Evolutionary conservation across 2,113 vertebrate genomes (phyloP).

Genomic region (Xenopus laevis): DNA sequence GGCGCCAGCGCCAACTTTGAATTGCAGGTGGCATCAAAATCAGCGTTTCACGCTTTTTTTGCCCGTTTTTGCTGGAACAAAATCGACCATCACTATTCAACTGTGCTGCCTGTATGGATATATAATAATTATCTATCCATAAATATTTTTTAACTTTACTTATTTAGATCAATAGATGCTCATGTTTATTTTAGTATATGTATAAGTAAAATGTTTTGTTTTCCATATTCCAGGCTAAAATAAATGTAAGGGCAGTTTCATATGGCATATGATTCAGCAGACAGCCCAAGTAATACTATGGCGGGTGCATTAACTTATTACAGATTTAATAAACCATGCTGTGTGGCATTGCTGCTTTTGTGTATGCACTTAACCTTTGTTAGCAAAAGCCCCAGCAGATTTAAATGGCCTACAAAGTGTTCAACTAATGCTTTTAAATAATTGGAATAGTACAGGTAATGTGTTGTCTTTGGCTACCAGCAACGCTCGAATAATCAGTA

Average conservation of each 20-base stretch:
- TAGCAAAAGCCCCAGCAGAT: constrained; percentile 32
- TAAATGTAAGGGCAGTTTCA: constrained; percentile 25
- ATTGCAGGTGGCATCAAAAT: too few relatives aligned
- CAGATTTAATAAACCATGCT: constrained; percentile 31
- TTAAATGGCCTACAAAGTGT: constrained; percentile 37
- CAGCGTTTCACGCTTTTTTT: too few relatives aligned
- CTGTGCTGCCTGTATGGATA: too few relatives aligned
- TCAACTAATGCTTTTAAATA: constrained; percentile 37
- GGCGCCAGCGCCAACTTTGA: too few relatives aligned
- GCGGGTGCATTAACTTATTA: constrained; percentile 38
- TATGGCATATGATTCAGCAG: constrained; percentile 29
- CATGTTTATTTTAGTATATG: too few relatives aligned
- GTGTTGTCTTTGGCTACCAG: constrained; percentile 40
- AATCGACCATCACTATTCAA: too few relatives aligned
- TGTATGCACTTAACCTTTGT: constrained; percentile 21
- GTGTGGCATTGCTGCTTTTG: constrained; percentile 28
- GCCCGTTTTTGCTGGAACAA: too few relatives aligned
- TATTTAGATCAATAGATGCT: too few relatives aligned
- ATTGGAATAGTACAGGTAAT: constrained; percentile 39
- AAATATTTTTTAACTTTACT: too few relatives aligned
- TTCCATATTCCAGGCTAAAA: constrained; percentile 19
- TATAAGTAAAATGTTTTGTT: constrained; percentile 6
- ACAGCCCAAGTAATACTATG: constrained; percentile 23
- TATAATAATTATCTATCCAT: too few relatives aligned
- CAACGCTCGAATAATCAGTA: constrained; percentile 30